Percentiles rank a stretch among this genome's conserved stretches.
Evolutionary conservation across 2,797 vertebrate species (phyloP).

Genomic region (Salarias fasciatus): DNA sequence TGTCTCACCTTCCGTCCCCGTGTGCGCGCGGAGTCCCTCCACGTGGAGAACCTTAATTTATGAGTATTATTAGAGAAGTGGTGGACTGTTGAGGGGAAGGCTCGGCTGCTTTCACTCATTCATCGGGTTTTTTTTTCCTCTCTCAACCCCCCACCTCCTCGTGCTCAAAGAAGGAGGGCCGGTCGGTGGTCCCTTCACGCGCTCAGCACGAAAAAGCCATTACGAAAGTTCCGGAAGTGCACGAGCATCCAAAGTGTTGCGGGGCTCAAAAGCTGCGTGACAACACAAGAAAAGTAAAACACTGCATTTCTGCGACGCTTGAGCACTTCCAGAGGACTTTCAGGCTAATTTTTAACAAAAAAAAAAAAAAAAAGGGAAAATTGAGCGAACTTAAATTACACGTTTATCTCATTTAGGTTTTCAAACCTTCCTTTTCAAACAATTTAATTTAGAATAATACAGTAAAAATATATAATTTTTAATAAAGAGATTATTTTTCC

Average conservation of each 20-base stretch:
- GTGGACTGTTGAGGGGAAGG: slow-evolving; percentile 18
- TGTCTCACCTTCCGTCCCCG: slow-evolving; percentile 64
- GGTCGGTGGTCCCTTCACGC: slow-evolving; percentile 41
- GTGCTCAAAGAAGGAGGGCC: slow-evolving; percentile 36
- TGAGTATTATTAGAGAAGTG: slow-evolving; percentile 11
- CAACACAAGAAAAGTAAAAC: background rate
- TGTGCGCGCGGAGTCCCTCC: slow-evolving; percentile 31
- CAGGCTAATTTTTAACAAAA: too few relatives aligned
- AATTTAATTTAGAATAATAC: too few relatives aligned
- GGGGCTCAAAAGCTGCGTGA: background rate
- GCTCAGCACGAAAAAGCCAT: slow-evolving; percentile 47
- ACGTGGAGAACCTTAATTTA: slow-evolving; percentile 12
- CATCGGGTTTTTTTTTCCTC: slow-evolving; percentile 43
- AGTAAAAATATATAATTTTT: too few relatives aligned
- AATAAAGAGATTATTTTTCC: too few relatives aligned
- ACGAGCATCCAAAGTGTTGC: slow-evolving; percentile 41
- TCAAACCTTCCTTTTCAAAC: too few relatives aligned
- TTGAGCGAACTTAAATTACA: too few relatives aligned
- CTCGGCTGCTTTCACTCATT: slow-evolving; percentile 52
- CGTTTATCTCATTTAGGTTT: too few relatives aligned
- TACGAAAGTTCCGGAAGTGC: slow-evolving; percentile 78
- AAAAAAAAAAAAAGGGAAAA: too few relatives aligned
- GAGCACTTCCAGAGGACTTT: too few relatives aligned
- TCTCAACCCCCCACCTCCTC: too few relatives aligned
- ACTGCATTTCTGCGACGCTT: too few relatives aligned